These are phyloP conservation scores for Bryconaethiops microstoma DNA, from an alignment of 2,797 vertebrate genomes.

Conservation along the genomic window DNA sequence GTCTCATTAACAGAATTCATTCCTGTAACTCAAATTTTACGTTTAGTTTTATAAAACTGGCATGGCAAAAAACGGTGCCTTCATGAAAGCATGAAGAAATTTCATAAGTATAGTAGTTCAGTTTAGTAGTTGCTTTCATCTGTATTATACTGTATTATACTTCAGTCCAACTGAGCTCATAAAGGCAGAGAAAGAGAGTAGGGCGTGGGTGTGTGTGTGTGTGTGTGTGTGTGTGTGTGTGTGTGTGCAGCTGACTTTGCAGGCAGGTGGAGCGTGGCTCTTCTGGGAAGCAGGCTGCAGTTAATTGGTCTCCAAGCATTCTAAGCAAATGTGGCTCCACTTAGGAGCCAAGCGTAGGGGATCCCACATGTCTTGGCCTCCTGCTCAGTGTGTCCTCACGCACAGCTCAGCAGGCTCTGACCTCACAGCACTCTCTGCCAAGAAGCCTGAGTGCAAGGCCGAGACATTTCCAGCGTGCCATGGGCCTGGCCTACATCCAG, in stretches of 20 bases:
- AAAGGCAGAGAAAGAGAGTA: neutral
- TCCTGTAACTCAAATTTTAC: no score
- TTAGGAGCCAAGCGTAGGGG: conserved; percentile 68
- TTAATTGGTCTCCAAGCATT: conserved; percentile 70
- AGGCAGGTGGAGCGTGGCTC: conserved; percentile 62
- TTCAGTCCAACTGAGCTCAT: no score
- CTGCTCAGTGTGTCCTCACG: neutral
- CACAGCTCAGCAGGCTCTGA: conserved; percentile 2
- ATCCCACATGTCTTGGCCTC: conserved; percentile 60
- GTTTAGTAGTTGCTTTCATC: no score
- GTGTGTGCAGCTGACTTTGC: conserved; percentile 21
- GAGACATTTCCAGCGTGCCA: conserved; percentile 1
- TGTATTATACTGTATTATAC: no score
- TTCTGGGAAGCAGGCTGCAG: conserved; percentile 78
- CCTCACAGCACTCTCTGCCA: neutral
- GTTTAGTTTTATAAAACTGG: no score
- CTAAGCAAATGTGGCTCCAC: conserved; percentile 72
- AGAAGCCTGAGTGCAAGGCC: neutral
- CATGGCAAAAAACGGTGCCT: no score
- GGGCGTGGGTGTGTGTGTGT: neutral
- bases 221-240: conserved; percentile 34
- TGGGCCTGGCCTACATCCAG: neutral
- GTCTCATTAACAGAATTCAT: no score
- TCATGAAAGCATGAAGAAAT: no score
- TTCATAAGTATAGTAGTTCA: no score